phyloP scores from a whole-genome alignment of 2,113 vertebrate genomes.

The Orientallactaga bullata region DNA sequence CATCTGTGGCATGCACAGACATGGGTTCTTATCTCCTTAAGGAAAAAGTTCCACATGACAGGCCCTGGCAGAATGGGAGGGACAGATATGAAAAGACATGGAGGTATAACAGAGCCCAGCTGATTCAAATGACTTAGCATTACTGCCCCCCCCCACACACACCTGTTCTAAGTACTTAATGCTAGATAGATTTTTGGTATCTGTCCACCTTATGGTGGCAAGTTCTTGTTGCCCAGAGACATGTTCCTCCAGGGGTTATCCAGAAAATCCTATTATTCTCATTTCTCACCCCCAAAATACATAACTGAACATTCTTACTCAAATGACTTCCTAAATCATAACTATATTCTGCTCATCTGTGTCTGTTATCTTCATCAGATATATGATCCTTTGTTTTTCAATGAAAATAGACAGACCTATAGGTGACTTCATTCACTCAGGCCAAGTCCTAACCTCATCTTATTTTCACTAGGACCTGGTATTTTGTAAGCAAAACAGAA shows the following conservation, averaged over 20 bases:
- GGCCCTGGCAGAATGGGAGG: background rate
- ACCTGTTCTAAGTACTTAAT: background rate
- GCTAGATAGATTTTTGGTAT: background rate
- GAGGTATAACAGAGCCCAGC: background rate
- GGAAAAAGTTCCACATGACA: too few species aligned
- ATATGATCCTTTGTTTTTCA: slow-evolving; percentile 30
- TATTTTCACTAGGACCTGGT: background rate
- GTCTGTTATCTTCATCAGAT: background rate
- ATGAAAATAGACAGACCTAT: background rate
- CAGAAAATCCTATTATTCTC: background rate
- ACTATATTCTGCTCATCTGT: background rate
- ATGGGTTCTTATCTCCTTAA: too few species aligned
- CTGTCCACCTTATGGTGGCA: background rate
- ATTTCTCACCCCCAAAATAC: background rate
- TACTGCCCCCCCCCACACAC: too few species aligned
- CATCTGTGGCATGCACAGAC: too few species aligned
- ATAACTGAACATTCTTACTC: background rate
- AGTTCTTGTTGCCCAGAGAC: background rate
- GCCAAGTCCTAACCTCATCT: background rate
- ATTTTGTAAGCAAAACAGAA: background rate
- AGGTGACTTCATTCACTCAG: background rate
- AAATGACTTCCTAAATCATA: slow-evolving; percentile 5
- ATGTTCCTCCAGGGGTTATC: background rate
- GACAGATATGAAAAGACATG: background rate
- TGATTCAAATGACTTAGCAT: background rate